Percentiles rank a stretch among this genome's conserved stretches.
phyloP scores from a whole-genome alignment of 2,113 vertebrate species.

The Amphilophus citrinellus region DNA sequence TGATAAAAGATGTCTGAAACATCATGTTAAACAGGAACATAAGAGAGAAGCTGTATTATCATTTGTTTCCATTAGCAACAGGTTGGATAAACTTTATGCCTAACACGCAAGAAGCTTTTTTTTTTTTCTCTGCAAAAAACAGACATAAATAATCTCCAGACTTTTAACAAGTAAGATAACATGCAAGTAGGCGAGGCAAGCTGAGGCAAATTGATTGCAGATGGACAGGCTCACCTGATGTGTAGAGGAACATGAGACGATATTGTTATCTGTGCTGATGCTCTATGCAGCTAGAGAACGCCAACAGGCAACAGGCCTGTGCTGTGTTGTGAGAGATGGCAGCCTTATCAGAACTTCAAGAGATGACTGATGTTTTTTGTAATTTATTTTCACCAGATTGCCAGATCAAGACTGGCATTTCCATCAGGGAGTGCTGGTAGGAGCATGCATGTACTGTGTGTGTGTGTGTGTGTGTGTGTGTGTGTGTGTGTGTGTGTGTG shows the following conservation, averaged over 20 bases:
- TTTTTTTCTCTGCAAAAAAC: neutral
- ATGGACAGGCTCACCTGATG: constrained; percentile 31
- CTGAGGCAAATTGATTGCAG: neutral
- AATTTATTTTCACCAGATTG: constrained; percentile 67
- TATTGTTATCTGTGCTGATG: constrained; percentile 57
- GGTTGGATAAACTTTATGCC: constrained; percentile 1
- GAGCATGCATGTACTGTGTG: neutral
- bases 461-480: neutral
- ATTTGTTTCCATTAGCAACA: neutral
- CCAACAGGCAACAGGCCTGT: constrained; percentile 43
- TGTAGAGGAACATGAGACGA: constrained; percentile 52
- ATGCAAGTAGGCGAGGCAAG: neutral
- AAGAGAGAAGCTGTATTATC: neutral
- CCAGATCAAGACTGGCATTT: constrained; percentile 72
- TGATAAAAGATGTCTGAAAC: neutral
- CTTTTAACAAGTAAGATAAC: constrained; percentile 3
- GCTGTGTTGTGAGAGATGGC: constrained; percentile 33
- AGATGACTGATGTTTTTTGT: constrained; percentile 55
- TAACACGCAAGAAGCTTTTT: neutral
- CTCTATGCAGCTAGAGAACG: constrained; percentile 27
- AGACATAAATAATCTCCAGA: neutral
- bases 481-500: too few species aligned
- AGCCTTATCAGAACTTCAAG: constrained; percentile 65
- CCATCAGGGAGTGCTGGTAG: constrained; percentile 49
- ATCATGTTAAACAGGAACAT: neutral